Conservation (phyloP, 2,888 invertebrate genomes). For the Loripinus fragilis region DNA sequence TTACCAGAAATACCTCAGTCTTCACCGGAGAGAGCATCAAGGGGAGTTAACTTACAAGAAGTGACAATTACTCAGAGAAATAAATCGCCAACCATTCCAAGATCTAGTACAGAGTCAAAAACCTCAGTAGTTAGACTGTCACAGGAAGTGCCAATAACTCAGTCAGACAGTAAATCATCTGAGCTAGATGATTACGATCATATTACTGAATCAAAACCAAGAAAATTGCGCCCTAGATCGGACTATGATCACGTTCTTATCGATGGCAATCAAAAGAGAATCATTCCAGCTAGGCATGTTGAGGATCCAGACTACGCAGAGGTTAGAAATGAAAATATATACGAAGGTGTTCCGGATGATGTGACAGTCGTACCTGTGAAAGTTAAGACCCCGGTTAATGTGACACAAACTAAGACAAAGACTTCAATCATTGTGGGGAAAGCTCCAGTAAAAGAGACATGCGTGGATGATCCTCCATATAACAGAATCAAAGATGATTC, state of each 20-base stretch:
- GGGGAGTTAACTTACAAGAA: not conserved
- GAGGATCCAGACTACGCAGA: conserved; percentile 65
- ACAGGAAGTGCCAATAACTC: not conserved
- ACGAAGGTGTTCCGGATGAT: conserved; percentile 54
- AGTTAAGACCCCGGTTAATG: conserved; percentile 4
- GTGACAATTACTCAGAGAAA: not conserved
- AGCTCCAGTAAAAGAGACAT: conserved; percentile 29
- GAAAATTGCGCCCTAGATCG: conserved; percentile 49
- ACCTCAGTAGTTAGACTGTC: not conserved
- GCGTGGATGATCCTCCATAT: conserved; percentile 43
- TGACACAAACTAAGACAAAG: conserved; percentile 23
- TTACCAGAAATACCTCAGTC: conserved; percentile 46
- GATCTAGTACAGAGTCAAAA: conserved; percentile 7
- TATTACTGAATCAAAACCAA: conserved; percentile 54
- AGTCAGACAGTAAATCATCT: not conserved
- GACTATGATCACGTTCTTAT: conserved; percentile 67
- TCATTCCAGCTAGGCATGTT: conserved; percentile 46
- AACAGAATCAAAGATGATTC: conserved; percentile 51
- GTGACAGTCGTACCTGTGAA: conserved; percentile 39
- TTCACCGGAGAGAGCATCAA: not conserved
- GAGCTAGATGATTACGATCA: conserved; percentile 71
- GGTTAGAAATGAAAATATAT: conserved; percentile 58
- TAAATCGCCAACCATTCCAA: conserved; percentile 15
- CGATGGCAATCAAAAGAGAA: conserved; percentile 48
- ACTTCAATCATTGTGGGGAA: not conserved